Evolutionary conservation across 2,888 invertebrate genomes (phyloP), one percentile per base, ranked within the genome.

Genomic region (Hemithea aestivaria): DNA sequence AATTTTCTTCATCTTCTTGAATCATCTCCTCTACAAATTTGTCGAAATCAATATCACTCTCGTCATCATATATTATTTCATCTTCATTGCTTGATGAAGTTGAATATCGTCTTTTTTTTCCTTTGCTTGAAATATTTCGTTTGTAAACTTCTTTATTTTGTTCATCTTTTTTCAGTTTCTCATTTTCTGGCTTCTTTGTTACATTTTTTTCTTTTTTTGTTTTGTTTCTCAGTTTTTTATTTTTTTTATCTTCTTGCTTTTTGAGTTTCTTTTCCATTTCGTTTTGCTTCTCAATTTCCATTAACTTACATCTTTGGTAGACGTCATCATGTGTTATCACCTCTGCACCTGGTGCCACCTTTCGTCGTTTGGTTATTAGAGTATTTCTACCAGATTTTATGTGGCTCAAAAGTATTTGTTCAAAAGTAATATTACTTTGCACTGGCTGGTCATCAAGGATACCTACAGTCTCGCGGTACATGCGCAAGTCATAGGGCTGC

Each of bases 11-110:
- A 33, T 39, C 11, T 35, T 29, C 40, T 11, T 40, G 24, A 26
- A 34, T n/a, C n/a, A 25, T 40, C 20, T 24, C 35, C 26, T 35
- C 11, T 16, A 35, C 23, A 35, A 35, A 21, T 20, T 40, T 27
- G 26, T 40, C 31, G 20, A 35, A 27, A 30, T 40, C 35, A 40
- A 26, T 20, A 35, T 40, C 31, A 27, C 40, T 35, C 29, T 40
- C 40, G 26, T 40, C 35, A 35, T 40, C 35, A 26, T 35, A 40
- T 30, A 26, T 30, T 11, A 40, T 35, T 10, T 40, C 35, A 24
- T 29, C 26, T 22, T 34, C 34, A 34, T 32, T 20, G 21, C 28
- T 29, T 10, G 20, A 29, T 24, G 24, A 32, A n/a, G n/a, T n/a
- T n/a, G 32, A 24, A 32, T 32, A 32, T 27, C 27, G 20, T 34